Conservation (phyloP, 2,888 invertebrate genomes). For the Xestobium rufovillosum region DNA sequence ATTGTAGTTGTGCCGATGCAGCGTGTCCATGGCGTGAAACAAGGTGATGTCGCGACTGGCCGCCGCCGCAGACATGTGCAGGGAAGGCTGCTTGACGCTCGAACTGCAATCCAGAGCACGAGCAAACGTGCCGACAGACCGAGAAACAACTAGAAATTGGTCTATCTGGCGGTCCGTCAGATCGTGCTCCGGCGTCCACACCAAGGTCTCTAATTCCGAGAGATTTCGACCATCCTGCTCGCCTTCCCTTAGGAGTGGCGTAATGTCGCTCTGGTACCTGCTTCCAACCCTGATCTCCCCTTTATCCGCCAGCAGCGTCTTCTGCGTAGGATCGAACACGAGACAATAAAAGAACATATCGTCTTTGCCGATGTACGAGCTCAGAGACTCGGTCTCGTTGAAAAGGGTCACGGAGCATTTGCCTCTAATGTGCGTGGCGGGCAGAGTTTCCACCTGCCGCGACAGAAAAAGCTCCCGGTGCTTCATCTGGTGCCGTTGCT, state of each 20-base stretch:
- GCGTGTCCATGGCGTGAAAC: slow-evolving; percentile 97
- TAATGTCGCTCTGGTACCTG: slow-evolving; percentile 94
- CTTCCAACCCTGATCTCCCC: slow-evolving; percentile 90
- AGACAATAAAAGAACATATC: slow-evolving; percentile 99
- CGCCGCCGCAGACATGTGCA: slow-evolving; percentile 99
- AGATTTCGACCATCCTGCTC: slow-evolving; percentile 35
- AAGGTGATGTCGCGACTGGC: slow-evolving; percentile 97
- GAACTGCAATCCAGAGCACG: slow-evolving; percentile 97
- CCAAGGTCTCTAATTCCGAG: slow-evolving; percentile 74
- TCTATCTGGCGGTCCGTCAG: slow-evolving; percentile 95
- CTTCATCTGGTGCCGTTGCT: slow-evolving; percentile 91
- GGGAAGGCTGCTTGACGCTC: slow-evolving; percentile 94
- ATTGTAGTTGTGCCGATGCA: slow-evolving; percentile 85
- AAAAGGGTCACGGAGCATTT: slow-evolving; percentile 98
- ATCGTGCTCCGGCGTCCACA: slow-evolving; percentile 91
- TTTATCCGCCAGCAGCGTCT: slow-evolving; percentile 97
- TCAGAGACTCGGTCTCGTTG: slow-evolving; percentile 96
- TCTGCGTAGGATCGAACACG: slow-evolving; percentile 98
- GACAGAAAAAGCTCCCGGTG: slow-evolving; percentile 98
- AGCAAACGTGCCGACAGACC: slow-evolving; percentile 97
- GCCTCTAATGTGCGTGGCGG: slow-evolving; percentile 97
- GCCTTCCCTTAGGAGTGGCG: slow-evolving; percentile 71
- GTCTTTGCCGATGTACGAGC: slow-evolving; percentile 87
- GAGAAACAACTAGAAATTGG: slow-evolving; percentile 91
- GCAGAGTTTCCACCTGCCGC: slow-evolving; percentile 94